phyloP scores from a whole-genome alignment of 2,113 vertebrate genomes.

The Burhinus bistriatus region DNA sequence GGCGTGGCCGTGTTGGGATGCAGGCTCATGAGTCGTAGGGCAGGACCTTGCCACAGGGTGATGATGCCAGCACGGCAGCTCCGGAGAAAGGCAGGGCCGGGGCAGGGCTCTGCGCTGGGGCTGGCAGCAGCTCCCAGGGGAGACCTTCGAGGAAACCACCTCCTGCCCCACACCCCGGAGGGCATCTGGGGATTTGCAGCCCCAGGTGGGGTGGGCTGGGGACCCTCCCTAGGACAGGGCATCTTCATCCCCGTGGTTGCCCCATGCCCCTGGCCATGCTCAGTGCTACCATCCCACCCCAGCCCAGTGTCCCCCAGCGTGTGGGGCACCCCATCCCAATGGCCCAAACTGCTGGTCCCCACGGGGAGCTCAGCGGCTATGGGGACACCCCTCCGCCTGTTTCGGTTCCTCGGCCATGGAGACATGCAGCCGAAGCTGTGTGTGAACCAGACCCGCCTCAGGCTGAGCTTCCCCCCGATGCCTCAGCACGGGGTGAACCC shows the following conservation, averaged over 20 bases:
- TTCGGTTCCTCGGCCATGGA: neutral
- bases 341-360: neutral
- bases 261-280: neutral
- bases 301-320: rapidly evolving
- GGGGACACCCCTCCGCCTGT: neutral
- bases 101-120: neutral
- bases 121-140: rapidly evolving
- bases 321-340: rapidly evolving
- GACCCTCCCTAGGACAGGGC: too few species aligned
- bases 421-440: neutral
- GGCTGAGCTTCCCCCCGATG: neutral
- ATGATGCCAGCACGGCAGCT: rapidly evolving
- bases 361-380: neutral
- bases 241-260: too few species aligned
- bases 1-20: rapidly evolving
- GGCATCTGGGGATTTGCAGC: neutral
- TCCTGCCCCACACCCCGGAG: too few species aligned
- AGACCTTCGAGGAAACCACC: neutral
- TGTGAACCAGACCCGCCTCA: neutral
- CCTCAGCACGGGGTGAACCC: rapidly evolving
- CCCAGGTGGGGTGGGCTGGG: too few species aligned
- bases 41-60: rapidly evolving
- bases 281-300: neutral
- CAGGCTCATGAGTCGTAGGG: rapidly evolving
- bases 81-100: neutral